These are phyloP conservation scores for Drosophila ustulata DNA, from an alignment of 2,888 invertebrate genomes.

Conservation along the genomic window DNA sequence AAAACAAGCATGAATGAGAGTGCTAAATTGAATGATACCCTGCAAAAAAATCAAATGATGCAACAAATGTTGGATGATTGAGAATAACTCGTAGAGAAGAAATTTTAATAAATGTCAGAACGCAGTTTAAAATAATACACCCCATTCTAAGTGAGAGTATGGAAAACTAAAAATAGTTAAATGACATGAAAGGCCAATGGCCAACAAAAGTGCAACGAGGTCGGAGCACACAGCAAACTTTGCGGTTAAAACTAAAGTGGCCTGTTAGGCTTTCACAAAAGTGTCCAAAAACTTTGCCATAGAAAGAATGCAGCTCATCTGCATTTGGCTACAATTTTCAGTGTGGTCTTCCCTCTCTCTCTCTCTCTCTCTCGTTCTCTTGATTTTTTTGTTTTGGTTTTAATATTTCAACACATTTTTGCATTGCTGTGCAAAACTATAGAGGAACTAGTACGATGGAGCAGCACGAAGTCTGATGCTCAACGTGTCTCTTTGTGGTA, in stretches of 20 bases:
- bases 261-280: constrained; percentile 77
- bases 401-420: constrained; percentile 77
- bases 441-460: constrained; percentile 8
- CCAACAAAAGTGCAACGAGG: constrained; percentile 75
- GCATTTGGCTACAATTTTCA: constrained; percentile 51
- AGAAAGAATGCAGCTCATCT: constrained; percentile 68
- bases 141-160: constrained; percentile 3
- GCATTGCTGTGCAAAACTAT: constrained; percentile 48
- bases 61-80: no score
- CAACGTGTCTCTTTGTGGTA: constrained; percentile 65
- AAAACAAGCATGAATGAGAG: background rate
- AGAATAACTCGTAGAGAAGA: no score
- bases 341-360: constrained; percentile 22
- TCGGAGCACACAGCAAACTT: constrained; percentile 68
- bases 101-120: no score
- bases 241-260: constrained; percentile 77
- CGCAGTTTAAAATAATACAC: background rate
- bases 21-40: background rate
- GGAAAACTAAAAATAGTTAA: constrained; percentile 59
- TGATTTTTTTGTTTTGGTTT: constrained; percentile 46
- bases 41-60: background rate
- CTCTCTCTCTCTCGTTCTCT: background rate
- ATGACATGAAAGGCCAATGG: constrained; percentile 76
- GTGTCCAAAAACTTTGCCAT: constrained; percentile 71
- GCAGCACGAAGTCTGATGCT: constrained; percentile 31